Evolutionary conservation across 2,888 invertebrate genomes (phyloP), one percentile per base, ranked within the genome.

Genomic region (Ischnus inquisitorius): DNA sequence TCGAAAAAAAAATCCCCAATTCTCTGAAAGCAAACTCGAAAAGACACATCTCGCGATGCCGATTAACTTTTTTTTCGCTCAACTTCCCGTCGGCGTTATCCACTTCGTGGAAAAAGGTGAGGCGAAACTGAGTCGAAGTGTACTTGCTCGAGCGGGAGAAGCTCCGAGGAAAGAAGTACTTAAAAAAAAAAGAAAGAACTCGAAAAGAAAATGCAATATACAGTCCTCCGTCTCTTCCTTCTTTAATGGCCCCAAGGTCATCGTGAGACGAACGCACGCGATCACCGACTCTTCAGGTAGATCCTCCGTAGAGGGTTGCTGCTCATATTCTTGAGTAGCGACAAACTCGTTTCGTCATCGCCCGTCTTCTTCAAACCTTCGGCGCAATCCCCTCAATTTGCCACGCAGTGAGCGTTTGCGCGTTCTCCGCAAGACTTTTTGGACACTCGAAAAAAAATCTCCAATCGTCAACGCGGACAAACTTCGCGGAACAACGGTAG

Each of bases 241-340:
- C 19, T 75, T 88, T 88, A 88, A 90, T 90, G 85, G 88, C 71
- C 79, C 71, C 89, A 90, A 90, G 90, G 91, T 88, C 90, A 85
- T 81, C 78, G 81, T 71, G 75, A 51, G 79, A 88, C 86, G 88
- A 79, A 84, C 54, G 46, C 91, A 91, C 91, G 90, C 91, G 90
- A 91, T 90, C 67, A 34, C 48, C 68, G 48, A 43, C 34, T 64
- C 19, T 75, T 51, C 88, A 80, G 82, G 80, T 79, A 85, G 79
- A 83, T 60, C 25, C 72, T 86, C 54, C 51, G 82, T 85, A 86
- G 6, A 34, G 79, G 85, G 85, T 22, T 86, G 51, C 46, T 57
- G 54, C 34, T 34, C 1, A 51, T 39, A 64, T 22, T 51, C 75
- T 41, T 54, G 22, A 22, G 22, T 76, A 65, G 22, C 34, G 67